Evolutionary conservation across 2,797 vertebrate species (phyloP).

Genomic region (Lophura swinhoii): DNA sequence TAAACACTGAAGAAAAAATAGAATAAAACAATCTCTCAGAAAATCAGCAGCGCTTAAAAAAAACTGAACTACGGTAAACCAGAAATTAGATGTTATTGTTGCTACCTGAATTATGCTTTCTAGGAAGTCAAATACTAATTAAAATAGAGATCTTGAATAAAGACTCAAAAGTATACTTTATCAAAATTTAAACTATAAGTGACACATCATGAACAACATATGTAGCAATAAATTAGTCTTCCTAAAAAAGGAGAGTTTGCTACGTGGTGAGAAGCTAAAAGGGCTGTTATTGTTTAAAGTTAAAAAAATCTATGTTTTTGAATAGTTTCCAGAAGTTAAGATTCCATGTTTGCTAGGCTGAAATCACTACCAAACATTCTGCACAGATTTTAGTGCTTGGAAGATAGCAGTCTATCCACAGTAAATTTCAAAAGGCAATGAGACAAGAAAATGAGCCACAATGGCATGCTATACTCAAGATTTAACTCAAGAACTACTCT

Average conservation of each 20-base stretch:
- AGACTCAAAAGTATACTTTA: background rate
- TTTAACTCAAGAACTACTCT: background rate
- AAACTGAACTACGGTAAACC: background rate
- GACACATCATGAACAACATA: background rate
- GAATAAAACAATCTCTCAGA: background rate
- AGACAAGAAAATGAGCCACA: background rate
- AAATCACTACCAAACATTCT: background rate
- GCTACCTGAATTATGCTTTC: background rate
- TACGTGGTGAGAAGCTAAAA: background rate
- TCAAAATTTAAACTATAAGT: background rate
- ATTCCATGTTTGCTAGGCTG: background rate
- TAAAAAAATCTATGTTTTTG: background rate
- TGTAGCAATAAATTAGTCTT: background rate
- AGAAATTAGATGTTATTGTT: background rate
- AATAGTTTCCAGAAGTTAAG: background rate
- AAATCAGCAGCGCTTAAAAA: background rate
- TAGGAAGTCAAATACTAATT: background rate
- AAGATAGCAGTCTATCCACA: background rate
- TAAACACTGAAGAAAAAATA: background rate
- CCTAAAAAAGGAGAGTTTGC: background rate
- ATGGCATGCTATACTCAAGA: background rate
- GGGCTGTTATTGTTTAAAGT: background rate
- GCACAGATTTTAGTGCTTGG: background rate
- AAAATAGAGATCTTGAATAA: background rate
- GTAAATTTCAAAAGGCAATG: background rate